These are phyloP conservation scores for Lasioglossum baleicum DNA, from an alignment of 1,140 invertebrate species.

Conservation along the genomic window DNA sequence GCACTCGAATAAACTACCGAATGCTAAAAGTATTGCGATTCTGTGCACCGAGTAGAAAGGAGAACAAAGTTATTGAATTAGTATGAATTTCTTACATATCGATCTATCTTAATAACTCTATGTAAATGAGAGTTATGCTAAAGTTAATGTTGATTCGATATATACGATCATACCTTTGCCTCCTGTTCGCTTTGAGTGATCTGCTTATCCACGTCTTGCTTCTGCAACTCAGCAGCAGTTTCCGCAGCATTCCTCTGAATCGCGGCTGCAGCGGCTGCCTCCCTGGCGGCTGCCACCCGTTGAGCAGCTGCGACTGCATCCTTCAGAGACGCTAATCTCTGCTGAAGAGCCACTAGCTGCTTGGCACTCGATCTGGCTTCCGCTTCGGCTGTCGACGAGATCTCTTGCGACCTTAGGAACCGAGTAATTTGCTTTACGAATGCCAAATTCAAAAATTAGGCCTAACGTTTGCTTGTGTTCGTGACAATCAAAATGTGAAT, in stretches of 20 bases:
- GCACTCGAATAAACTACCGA: no score
- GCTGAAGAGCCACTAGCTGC: slow-evolving; percentile 76
- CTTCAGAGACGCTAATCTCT: slow-evolving; percentile 76
- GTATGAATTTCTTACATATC: no score
- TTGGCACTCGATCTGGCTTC: slow-evolving; percentile 74
- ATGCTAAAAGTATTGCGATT: no score
- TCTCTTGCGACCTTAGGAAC: slow-evolving; percentile 73
- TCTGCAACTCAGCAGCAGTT: slow-evolving; percentile 76
- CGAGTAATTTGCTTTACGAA: not conserved
- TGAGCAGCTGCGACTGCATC: slow-evolving; percentile 77
- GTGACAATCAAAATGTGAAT: no score
- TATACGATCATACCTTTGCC: slow-evolving; percentile 67
- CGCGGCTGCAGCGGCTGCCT: slow-evolving; percentile 76
- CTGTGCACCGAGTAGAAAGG: no score
- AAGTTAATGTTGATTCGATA: no score
- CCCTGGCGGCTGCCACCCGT: slow-evolving; percentile 75
- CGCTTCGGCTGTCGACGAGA: slow-evolving; percentile 70
- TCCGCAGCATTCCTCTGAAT: slow-evolving; percentile 76
- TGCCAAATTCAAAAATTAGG: not conserved
- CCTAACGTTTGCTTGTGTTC: no score
- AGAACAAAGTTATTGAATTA: no score
- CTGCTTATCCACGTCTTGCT: slow-evolving; percentile 78
- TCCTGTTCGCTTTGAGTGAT: slow-evolving; percentile 75
- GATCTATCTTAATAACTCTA: no score
- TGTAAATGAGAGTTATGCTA: no score